Base-by-base conservation (phyloP, 1,140 invertebrate genomes). In the Lithobius niger region DNA sequence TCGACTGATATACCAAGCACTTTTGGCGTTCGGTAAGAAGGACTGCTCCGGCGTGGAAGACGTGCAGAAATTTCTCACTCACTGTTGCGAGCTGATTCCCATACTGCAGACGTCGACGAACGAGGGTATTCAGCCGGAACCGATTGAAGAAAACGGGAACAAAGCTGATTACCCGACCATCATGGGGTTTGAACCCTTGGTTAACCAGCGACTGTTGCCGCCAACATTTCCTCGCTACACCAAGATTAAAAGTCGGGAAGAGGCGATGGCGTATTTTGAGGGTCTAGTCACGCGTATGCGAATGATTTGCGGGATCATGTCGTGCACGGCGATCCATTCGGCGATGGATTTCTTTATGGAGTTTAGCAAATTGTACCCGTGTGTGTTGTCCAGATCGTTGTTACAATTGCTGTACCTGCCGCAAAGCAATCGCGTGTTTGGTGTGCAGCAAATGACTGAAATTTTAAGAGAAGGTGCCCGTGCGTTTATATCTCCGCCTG, bases 141-240 rank as follows among this genome's bases (percentile, higher is more conserved):
- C 45, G 21, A 55, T 22, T 27, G 25, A 36, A 25, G 54, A 55
- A 25, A 44, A 51, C 21, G 22, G 21, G 27, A 43, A 55, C 2
- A 44, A 47, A 47, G 62, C 61, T 51, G 69, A 71, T 58, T 73
- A 71, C 58, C 67, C 68, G 24, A 68, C 65, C 31, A 68, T 73
- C 26, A 61, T 92, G 76, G 92, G 92, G 1, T 97, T 97, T 74
- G 91, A 97, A 67, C 90, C 93, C 21, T 80, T 93, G 67, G 84
- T 95, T 28, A 97, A 97, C 73, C 92, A 96, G 71, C 80, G 93
- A 59, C 75, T 96, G 27, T 73, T 97, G 26, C 94, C 94, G 36
- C 93, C 94, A 1, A 96, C 94, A n/a, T 98, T 98, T 77, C 95
- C 95, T 10, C 78, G 94, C 1, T 97, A 95, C 70, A 93, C 92